A percentile compares a stretch with the other conserved stretches of the same genome.
These are phyloP conservation scores for Coelinius sp. DNA, from an alignment of 2,888 invertebrate species.

Conservation along the genomic window DNA sequence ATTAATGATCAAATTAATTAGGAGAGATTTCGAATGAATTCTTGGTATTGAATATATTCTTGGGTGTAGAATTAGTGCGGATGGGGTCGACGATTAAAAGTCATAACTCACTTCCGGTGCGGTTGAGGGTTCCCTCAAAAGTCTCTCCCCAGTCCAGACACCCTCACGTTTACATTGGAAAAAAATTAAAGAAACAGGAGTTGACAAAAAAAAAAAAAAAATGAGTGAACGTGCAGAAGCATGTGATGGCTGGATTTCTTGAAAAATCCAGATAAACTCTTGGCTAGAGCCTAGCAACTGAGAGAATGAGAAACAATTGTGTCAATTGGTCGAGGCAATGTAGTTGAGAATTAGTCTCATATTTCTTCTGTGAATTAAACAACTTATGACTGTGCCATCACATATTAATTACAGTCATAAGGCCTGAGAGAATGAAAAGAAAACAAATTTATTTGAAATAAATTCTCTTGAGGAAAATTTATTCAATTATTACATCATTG, in stretches of 20 bases:
- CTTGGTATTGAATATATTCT: neutral
- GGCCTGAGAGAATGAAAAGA: neutral
- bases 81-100: slow-evolving; percentile 41
- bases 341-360: neutral
- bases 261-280: neutral
- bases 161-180: slow-evolving; percentile 31
- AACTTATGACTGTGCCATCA: slow-evolving; percentile 2
- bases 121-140: slow-evolving; percentile 40
- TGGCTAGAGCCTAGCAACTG: slow-evolving; percentile 10
- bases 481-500: neutral
- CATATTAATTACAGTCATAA: neutral
- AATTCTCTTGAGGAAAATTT: neutral
- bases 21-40: neutral
- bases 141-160: slow-evolving; percentile 39
- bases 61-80: slow-evolving; percentile 14
- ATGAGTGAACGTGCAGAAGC: slow-evolving; percentile 35
- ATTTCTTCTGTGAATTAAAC: neutral
- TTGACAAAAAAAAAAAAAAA: neutral
- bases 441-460: neutral
- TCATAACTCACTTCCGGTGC: slow-evolving; percentile 48
- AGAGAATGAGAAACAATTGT: slow-evolving; percentile 28
- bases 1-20: neutral
- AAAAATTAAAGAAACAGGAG: neutral
- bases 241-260: slow-evolving; percentile 38
- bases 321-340: slow-evolving; percentile 32